Evolutionary conservation across 2,797 vertebrate genomes (phyloP), one percentile per base, ranked within the genome.

Genomic region (Microctenopoma stevenorrisi): DNA sequence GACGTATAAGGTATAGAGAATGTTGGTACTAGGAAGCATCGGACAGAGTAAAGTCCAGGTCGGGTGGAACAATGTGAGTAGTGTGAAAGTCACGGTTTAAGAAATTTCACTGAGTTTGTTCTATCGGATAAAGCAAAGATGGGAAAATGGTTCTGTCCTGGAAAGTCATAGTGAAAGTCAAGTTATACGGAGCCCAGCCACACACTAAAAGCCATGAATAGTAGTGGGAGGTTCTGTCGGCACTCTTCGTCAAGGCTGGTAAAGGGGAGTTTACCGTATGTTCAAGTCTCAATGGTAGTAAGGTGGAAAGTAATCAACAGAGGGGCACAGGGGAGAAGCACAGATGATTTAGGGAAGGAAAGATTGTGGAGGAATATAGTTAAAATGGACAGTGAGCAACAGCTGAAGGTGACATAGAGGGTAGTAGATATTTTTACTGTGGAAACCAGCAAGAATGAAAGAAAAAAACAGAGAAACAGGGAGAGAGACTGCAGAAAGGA

Each of bases 401-500:
- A 7, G 43, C 7, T 44, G 38, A 40, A 40, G 13, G 14, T 43
- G 14, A 33, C 56, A 63, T 28, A 4, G 59, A 60, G 59, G 28
- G 5, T 1, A 30, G 74, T 71, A 22, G 42, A 59, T 65, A 60
- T 75, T 75, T 78, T 55, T 49, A 9, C 44, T 30, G 59, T 48
- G 74, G 68, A 55, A 66, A 59, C 40, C 43, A 40, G 44, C 42
- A 66, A 43, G 55, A 46, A 75, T 63, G 59, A 74, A 76, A 56
- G 26, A 40, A 22, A 14, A 53, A 18, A 46, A 49, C 37, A 38
- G 28, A 44, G 37, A 38, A 40, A 42, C n/a, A 66, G 60, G 30
- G 25, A 26, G 63, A 43, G 13, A 68, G 43, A 53, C 33, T 47
- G 40, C 28, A n/a, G 43, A 7, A 44, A 44, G 43, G 16, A 44